Evolutionary conservation across 2,797 vertebrate genomes (phyloP).

Genomic region (Okamejei kenojei): DNA sequence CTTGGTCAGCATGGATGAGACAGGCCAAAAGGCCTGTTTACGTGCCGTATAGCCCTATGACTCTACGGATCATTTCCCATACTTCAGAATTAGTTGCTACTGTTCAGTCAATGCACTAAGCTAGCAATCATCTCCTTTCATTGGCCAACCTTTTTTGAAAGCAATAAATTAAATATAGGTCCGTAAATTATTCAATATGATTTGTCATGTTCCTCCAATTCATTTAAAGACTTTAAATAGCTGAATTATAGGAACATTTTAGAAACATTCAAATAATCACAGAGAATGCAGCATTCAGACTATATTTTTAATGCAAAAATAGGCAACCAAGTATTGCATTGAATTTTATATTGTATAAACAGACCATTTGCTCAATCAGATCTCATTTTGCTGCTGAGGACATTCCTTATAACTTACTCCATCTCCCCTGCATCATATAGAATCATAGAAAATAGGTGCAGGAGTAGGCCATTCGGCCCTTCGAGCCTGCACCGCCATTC

Average conservation of each 20-base stretch:
- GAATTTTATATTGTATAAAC: background rate
- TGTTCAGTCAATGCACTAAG: background rate
- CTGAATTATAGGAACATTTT: background rate
- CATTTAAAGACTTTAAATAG: background rate
- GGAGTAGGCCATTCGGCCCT: too few species aligned
- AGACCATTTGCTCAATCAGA: background rate
- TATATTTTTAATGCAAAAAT: background rate
- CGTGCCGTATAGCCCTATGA: too few species aligned
- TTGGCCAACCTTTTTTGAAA: background rate
- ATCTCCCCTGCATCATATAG: background rate
- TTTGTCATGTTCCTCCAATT: background rate
- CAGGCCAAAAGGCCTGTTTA: too few species aligned
- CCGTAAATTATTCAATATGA: background rate
- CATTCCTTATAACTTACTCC: background rate
- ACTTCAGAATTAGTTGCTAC: background rate
- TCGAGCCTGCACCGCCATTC: too few species aligned
- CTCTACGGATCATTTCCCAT: background rate
- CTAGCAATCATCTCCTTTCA: background rate
- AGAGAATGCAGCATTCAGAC: background rate
- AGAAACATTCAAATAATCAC: background rate
- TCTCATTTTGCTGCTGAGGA: background rate
- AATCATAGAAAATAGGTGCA: too few species aligned
- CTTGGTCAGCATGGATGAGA: too few species aligned
- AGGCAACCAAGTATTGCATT: background rate
- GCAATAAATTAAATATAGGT: background rate